phyloP scores from a whole-genome alignment of 2,113 vertebrate species.

The Brachypodius melanocephalos region DNA sequence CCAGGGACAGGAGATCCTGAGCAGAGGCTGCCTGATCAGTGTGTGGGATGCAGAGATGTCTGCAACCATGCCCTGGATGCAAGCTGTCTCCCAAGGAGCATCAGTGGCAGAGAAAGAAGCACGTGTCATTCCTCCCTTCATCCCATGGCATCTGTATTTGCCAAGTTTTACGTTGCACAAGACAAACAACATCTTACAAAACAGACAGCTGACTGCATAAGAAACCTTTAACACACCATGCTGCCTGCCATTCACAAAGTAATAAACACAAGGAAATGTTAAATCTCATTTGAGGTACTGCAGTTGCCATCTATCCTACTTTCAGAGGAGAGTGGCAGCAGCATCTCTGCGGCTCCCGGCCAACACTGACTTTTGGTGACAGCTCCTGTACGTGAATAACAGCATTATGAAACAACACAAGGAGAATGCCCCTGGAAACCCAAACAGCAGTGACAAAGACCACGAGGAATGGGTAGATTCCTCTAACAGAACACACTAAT shows the following conservation, averaged over 20 bases:
- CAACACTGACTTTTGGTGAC: background rate
- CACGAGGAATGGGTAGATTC: background rate
- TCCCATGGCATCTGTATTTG: background rate
- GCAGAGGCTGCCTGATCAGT: background rate
- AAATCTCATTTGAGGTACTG: background rate
- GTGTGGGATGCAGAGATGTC: background rate
- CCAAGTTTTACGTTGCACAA: background rate
- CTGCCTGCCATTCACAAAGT: background rate
- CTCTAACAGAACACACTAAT: background rate
- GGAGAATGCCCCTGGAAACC: background rate
- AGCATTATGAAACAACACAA: background rate
- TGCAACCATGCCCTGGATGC: background rate
- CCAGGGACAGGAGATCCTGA: background rate
- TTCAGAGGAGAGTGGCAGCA: background rate
- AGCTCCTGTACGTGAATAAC: background rate
- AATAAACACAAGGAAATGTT: background rate
- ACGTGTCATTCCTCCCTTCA: rapidly evolving
- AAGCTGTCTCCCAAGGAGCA: background rate
- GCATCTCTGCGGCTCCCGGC: background rate
- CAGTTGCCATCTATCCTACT: background rate
- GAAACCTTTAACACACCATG: background rate
- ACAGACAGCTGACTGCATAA: background rate
- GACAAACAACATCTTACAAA: background rate
- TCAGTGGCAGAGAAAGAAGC: background rate
- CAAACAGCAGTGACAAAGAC: background rate